Conservation (phyloP, 2,888 invertebrate genomes). For the Zelleria hepariella region DNA sequence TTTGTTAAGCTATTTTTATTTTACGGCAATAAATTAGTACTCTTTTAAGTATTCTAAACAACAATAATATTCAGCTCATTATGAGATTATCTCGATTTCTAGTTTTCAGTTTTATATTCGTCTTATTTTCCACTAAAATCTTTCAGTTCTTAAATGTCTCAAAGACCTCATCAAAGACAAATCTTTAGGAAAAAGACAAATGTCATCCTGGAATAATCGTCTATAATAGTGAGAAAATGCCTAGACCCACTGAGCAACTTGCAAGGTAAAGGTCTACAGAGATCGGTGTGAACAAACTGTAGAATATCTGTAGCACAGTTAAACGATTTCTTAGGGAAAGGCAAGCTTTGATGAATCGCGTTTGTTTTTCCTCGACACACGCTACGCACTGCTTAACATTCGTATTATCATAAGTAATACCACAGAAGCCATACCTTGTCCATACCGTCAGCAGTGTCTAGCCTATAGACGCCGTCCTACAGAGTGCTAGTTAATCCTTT, state of each 20-base stretch:
- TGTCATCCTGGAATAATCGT: conserved; percentile 10
- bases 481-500: conserved; percentile 10
- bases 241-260: conserved; percentile 8
- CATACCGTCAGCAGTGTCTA: conserved; percentile 4
- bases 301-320: conserved; percentile 9
- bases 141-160: conserved; percentile 6
- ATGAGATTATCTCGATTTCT: too few relatives aligned
- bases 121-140: conserved; percentile 18
- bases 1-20: too few relatives aligned
- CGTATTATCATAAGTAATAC: conserved; percentile 10
- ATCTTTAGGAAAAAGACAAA: conserved; percentile 12
- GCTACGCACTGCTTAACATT: conserved; percentile 10
- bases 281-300: conserved; percentile 13
- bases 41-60: too few relatives aligned
- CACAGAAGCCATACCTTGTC: conserved; percentile 12
- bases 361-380: conserved; percentile 14
- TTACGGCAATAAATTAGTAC: too few relatives aligned
- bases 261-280: conserved; percentile 12
- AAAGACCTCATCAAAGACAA: conserved; percentile 10
- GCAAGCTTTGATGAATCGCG: too few relatives aligned
- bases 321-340: conserved; percentile 11
- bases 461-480: conserved; percentile 11
- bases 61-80: too few relatives aligned
- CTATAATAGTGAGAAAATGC: conserved; percentile 13
- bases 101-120: conserved; percentile 11